These are phyloP conservation scores for Coptotermes formosanus DNA, from an alignment of 1,140 invertebrate species.

Conservation along the genomic window DNA sequence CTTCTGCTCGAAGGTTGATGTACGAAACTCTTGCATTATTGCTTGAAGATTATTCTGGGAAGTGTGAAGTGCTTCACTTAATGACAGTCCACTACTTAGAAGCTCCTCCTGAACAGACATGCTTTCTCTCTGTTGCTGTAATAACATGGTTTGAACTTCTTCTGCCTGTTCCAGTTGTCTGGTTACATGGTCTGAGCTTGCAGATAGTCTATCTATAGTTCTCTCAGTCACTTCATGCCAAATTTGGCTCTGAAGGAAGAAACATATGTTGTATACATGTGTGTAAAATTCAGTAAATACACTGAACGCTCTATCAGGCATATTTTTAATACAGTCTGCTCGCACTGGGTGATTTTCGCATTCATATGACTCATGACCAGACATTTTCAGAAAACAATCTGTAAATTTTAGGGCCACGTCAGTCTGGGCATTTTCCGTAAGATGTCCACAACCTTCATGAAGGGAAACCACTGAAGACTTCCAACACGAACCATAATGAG, in stretches of 20 bases:
- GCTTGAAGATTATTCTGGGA: conserved; percentile 50
- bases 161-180: conserved; percentile 50
- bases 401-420: conserved; percentile 61
- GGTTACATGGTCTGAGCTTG: conserved; percentile 51
- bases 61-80: conserved; percentile 47
- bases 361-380: conserved; percentile 53
- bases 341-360: conserved; percentile 47
- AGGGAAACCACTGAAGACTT: conserved; percentile 54
- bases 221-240: conserved; percentile 64
- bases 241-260: conserved; percentile 61
- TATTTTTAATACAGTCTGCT: conserved; percentile 54
- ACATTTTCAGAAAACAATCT: conserved; percentile 65
- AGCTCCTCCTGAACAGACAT: conserved; percentile 56
- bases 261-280: conserved; percentile 68
- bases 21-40: conserved; percentile 55
- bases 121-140: conserved; percentile 55
- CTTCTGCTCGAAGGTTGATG: conserved; percentile 55
- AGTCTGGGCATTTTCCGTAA: conserved; percentile 61
- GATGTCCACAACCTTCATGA: conserved; percentile 54
- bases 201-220: conserved; percentile 51
- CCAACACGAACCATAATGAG: conserved; percentile 64
- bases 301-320: conserved; percentile 59
- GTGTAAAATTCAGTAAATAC: conserved; percentile 68
- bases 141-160: conserved; percentile 46
- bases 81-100: conserved; percentile 49